Evolutionary conservation across 1,140 invertebrate species (phyloP).

Genomic region (Atta texana): DNA sequence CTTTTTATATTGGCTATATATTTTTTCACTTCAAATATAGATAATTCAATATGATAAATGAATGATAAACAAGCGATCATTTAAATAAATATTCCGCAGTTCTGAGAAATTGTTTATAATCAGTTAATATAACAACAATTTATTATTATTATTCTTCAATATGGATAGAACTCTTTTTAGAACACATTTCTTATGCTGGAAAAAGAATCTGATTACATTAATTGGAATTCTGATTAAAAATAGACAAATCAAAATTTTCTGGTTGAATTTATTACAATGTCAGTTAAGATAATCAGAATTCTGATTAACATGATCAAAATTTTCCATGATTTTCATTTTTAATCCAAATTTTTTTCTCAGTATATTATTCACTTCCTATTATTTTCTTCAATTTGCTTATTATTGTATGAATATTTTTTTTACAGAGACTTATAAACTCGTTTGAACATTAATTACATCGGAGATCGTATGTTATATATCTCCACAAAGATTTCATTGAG

Average conservation of each 20-base stretch:
- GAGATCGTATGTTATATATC: neutral
- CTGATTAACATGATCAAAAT: too few species aligned
- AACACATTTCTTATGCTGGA: neutral
- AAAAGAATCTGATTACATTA: too few species aligned
- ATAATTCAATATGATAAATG: neutral
- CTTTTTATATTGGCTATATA: neutral
- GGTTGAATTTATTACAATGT: too few species aligned
- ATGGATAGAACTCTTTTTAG: neutral
- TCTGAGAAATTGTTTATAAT: neutral
- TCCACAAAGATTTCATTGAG: neutral
- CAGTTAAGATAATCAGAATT: too few species aligned
- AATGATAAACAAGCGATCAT: neutral
- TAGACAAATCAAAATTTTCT: neutral
- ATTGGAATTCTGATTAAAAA: too few species aligned
- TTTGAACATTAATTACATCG: neutral
- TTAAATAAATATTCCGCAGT: neutral
- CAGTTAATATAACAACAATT: neutral
- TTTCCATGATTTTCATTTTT: too few species aligned
- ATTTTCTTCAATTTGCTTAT: neutral
- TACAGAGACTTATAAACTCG: neutral
- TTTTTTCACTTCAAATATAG: neutral
- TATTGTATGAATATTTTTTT: neutral
- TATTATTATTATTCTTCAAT: neutral
- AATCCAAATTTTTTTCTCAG: neutral
- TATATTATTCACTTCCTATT: neutral